These are phyloP conservation scores for Silurus glanis DNA, from an alignment of 2,113 vertebrate genomes.

Conservation along the genomic window DNA sequence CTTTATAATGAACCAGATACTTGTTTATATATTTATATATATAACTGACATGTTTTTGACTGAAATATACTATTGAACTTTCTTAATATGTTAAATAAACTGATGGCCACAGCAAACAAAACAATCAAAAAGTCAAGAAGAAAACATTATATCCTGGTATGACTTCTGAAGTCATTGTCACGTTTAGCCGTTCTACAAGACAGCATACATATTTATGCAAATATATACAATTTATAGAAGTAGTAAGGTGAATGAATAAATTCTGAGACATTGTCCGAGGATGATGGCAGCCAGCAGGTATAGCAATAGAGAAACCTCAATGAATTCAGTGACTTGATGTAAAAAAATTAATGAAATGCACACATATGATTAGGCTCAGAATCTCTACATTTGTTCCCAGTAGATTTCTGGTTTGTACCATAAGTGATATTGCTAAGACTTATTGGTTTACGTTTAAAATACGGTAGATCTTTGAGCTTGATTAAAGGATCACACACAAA, in stretches of 20 bases:
- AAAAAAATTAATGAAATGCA: background rate
- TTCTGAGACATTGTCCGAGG: background rate
- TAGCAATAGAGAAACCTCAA: background rate
- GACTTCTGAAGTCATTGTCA: background rate
- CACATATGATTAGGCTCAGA: background rate
- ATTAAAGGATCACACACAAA: constrained; percentile 5
- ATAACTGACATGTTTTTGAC: background rate
- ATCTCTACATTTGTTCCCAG: constrained; percentile 23
- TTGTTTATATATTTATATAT: background rate
- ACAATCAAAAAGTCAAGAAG: background rate
- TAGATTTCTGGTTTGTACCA: background rate
- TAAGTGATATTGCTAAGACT: constrained; percentile 6
- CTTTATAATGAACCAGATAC: constrained; percentile 36
- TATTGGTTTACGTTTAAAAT: background rate
- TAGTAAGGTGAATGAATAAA: background rate
- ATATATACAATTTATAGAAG: constrained; percentile 10
- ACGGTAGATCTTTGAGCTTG: background rate
- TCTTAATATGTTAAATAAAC: background rate
- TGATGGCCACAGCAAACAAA: constrained; percentile 14
- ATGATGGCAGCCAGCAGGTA: background rate
- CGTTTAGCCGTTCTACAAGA: background rate
- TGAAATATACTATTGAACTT: background rate
- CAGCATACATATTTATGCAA: background rate
- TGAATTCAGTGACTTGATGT: background rate
- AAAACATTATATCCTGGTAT: background rate